Conservation (phyloP, 2,797 vertebrate genomes). For the Tympanoctomys barrerae region DNA sequence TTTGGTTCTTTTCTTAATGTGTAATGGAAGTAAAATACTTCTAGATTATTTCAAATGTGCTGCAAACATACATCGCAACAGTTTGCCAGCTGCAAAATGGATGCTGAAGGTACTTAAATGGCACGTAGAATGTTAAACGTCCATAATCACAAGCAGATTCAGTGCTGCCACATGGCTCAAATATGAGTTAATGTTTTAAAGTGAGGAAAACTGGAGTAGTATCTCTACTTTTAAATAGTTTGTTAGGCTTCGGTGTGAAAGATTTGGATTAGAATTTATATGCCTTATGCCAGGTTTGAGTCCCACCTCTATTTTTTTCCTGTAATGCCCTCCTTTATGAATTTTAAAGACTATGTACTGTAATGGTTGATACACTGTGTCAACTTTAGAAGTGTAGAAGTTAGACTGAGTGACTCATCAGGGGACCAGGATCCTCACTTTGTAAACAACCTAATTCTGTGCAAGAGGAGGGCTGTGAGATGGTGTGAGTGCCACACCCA, state of each 20-base stretch:
- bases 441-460: no score
- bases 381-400: no score
- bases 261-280: not conserved
- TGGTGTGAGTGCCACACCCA: no score
- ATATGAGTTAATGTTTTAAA: slow-evolving; percentile 70
- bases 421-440: no score
- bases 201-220: slow-evolving; percentile 46
- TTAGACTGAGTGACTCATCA: no score
- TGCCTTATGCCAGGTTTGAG: not conserved
- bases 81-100: slow-evolving; percentile 77
- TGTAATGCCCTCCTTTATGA: not conserved
- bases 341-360: not conserved
- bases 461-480: no score
- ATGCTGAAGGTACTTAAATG: slow-evolving; percentile 76
- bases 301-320: not conserved
- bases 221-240: slow-evolving; percentile 44
- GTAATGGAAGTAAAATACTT: slow-evolving; percentile 81
- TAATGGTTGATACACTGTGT: no score
- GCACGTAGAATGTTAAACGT: slow-evolving; percentile 71
- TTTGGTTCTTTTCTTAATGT: slow-evolving; percentile 79
- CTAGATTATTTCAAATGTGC: slow-evolving; percentile 81
- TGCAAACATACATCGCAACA: slow-evolving; percentile 80
- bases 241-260: not conserved
- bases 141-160: slow-evolving; percentile 72
- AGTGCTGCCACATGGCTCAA: slow-evolving; percentile 72